Base-by-base conservation (phyloP, 2,113 vertebrate genomes). In the Sigmodon hispidus region DNA sequence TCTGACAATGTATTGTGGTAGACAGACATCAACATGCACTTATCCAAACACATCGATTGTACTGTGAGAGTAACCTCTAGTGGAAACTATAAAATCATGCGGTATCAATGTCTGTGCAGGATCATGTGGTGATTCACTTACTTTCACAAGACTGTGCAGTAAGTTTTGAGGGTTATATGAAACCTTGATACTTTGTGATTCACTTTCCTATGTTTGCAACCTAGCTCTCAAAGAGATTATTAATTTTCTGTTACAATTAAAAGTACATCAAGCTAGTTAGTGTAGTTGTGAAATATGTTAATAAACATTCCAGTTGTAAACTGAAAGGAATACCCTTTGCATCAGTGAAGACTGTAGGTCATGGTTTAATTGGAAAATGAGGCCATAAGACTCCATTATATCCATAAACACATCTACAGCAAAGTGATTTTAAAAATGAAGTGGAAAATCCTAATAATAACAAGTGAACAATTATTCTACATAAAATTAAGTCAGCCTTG, bases 221-320 rank as follows among this genome's bases (percentile, higher is more conserved):
- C 65, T 19, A 87, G 12, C 34, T 87, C 7, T 57, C 40, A 90
- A 72, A 50, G 59, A 89, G 8, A 31, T 55, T 79, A 24, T 87
- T 52, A 22, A n/a, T 80, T 55, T 63, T 93, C 76, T 73, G 63
- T 29, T 8, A 55, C 45, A 65, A 55, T 57, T 84, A 17, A 89
- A 87, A 90, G 36, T 13, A 90, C 19, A 48, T 40, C 22, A 8
- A 92, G 48, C 40, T 65, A 12, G 12, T 65, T 5, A 59, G 65
- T 86, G 81, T 36, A 48, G 4, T 55, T 88, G 69, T 84, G 48
- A 92, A 94, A 92, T 76, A 26, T 77, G 52, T 83, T 69, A 55
- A 40, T 57, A 75, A 45, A 55, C 5, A 55, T 86, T 73, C 67
- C 52, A 19, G 3, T 59, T 10, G n/a, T 63, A 50, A 90, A 40